These are phyloP conservation scores for Agonum fuliginosum DNA, from an alignment of 2,888 invertebrate genomes.

Conservation along the genomic window DNA sequence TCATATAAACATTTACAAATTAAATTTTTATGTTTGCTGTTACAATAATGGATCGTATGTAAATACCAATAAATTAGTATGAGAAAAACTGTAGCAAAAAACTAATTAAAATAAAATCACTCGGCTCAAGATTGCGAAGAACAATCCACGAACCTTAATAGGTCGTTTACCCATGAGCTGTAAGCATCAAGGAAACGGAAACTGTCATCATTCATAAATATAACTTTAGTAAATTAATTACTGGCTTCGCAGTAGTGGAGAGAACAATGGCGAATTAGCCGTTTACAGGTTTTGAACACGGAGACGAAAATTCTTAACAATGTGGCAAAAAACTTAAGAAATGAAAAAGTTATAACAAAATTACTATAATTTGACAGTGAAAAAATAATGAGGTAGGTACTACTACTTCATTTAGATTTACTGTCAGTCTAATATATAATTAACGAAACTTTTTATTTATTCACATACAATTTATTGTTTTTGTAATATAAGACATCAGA, in stretches of 20 bases:
- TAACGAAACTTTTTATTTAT: no score
- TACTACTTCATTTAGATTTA: no score
- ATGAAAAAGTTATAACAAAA: no score
- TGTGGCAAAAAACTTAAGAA: no score
- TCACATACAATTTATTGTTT: no score
- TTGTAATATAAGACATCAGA: no score
- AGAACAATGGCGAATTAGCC: constrained; percentile 27
- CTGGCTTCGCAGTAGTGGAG: neutral
- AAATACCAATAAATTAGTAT: constrained; percentile 35
- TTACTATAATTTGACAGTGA: no score
- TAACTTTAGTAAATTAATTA: constrained; percentile 38
- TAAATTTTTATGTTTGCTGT: constrained; percentile 25
- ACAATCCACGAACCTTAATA: constrained; percentile 26
- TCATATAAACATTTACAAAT: constrained; percentile 28
- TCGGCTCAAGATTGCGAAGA: neutral
- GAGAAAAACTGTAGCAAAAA: constrained; percentile 30
- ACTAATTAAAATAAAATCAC: constrained; percentile 16
- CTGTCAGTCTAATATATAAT: no score
- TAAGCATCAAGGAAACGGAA: constrained; percentile 37
- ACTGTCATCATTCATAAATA: constrained; percentile 42
- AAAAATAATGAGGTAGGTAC: no score
- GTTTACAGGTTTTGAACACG: constrained; percentile 18
- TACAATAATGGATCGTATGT: constrained; percentile 16
- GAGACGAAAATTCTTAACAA: constrained; percentile 1
- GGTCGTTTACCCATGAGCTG: constrained; percentile 29